phyloP scores from a whole-genome alignment of 1,140 invertebrate genomes.

The Megathymus violae region DNA sequence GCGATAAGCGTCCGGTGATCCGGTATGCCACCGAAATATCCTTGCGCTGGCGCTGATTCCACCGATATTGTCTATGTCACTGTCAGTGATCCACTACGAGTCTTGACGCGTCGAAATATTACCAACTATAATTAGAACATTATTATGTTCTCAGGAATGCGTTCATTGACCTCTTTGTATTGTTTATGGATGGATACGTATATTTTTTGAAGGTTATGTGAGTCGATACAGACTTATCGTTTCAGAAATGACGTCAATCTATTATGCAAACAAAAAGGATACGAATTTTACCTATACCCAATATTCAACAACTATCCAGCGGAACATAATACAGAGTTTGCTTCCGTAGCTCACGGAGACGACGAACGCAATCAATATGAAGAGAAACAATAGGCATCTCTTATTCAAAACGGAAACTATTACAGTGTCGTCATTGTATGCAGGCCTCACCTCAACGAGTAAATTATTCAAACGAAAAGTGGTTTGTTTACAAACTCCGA shows the following conservation, averaged over 20 bases:
- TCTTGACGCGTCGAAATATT: conserved; percentile 67
- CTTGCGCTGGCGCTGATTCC: conserved; percentile 49
- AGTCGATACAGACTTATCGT: conserved; percentile 1
- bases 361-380: conserved; percentile 76
- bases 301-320: conserved; percentile 29
- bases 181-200: conserved; percentile 13
- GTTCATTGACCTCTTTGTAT: conserved; percentile 58
- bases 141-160: conserved; percentile 50
- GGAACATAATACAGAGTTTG: conserved; percentile 54
- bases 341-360: conserved; percentile 54
- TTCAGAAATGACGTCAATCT: neutral
- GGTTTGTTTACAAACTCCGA: conserved; percentile 73
- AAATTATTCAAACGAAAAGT: conserved; percentile 79
- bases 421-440: conserved; percentile 77
- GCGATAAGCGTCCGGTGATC: conserved; percentile 70
- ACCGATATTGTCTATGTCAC: conserved; percentile 60
- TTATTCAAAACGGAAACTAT: conserved; percentile 82
- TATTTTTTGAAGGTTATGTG: neutral
- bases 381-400: conserved; percentile 76
- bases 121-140: conserved; percentile 66
- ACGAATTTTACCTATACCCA: neutral
- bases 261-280: neutral
- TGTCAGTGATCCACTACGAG: conserved; percentile 57
- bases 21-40: conserved; percentile 58
- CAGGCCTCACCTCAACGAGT: conserved; percentile 68